Evolutionary conservation across 1,140 invertebrate species (phyloP), one percentile per base, ranked within the genome.

Genomic region (Tetraneura akinire): DNA sequence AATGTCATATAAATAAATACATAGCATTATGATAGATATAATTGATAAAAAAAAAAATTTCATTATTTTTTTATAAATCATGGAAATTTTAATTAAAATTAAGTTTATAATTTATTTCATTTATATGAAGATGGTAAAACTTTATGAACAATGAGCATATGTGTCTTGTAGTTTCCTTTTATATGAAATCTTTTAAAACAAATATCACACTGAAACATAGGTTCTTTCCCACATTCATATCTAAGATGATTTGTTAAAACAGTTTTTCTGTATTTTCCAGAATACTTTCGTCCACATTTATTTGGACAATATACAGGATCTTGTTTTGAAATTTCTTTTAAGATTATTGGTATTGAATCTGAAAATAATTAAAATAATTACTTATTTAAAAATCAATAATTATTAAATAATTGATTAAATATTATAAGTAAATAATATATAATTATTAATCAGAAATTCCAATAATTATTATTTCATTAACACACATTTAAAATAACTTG

Each of bases 111-210:
- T 14, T 68, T 49, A 26, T 70, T 10, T 14, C 42, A 18, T 70
- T 49, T 55, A 23, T n/a, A 13, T 37, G n/a, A n/a, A n/a, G n/a
- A 13, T 13, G 71, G 71, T 76, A 76, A 76, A 3, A 42, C 60
- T 64, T 81, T 80, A 18, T 81, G 81, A 1, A 73, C 55, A 42
- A 81, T 81, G n/a, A 81, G 82, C 83, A 85, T 85, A 78, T 87
- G 86, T 11, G 84, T 83, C 71, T 87, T 87, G 0, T 87, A 80
- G 0, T 86, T 86, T 81, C 91, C 92, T 32, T 91, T 91, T 23
- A 92, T 92, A 1, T 91, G 92, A 83, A 93, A 94, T 16, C 89
- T 90, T 57, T 90, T 90, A 0, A 88, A 91, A 84, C 92, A 93
- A 66, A 91, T 87, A 51, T 90, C 88, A 83, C 92, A 93, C 81